Base-by-base conservation (phyloP, 2,113 vertebrate species). In the Neoarius graeffei region DNA sequence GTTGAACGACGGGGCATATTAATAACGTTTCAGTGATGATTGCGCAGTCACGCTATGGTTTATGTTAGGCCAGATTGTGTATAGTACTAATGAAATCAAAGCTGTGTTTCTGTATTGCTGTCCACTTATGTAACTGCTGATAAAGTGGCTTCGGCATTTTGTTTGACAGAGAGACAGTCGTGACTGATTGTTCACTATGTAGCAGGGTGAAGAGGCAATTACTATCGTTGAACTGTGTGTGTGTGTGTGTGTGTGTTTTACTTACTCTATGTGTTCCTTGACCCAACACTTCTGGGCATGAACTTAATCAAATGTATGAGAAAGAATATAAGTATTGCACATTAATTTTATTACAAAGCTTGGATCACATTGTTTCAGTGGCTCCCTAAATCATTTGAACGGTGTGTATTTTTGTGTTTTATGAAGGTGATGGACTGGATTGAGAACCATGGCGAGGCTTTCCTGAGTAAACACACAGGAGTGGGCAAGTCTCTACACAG, bases 371-470 rank as follows among this genome's bases (percentile, higher is more conserved):
- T 69, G 27, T 85, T 57, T 57, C 9, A 42, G 14, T 69, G 35
- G 27, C 15, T 69, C 9, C n/a, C 9, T 69, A 59, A 56, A 54
- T 64, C 50, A 66, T 35, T 30, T 56, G 11, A 81, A 94, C 13
- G 19, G 93, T 94, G 35, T 30, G n/a, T 87, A 11, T 73, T 19
- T 87, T 50, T 84, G 27, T 79, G 19, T 59, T 84, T 80, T 13
- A 83, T 10, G 54, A 73, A 99, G 98, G 98, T 99, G 85, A 94
- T 99, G 93, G 98, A 99, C 91, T 99, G 98, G 98, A 99, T 99
- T 73, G 98, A 99, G 93, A 99, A 99, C 92, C 98, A 99, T 0
- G 98, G 98, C 48, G 98, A 99, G 94, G 98, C 98, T 66, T 99
- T 99, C 90, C 96, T 99, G 85, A 99, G 98, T 92, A 99, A 99